Base-by-base conservation (phyloP, 2,113 vertebrate genomes). In the Hemicordylus capensis region DNA sequence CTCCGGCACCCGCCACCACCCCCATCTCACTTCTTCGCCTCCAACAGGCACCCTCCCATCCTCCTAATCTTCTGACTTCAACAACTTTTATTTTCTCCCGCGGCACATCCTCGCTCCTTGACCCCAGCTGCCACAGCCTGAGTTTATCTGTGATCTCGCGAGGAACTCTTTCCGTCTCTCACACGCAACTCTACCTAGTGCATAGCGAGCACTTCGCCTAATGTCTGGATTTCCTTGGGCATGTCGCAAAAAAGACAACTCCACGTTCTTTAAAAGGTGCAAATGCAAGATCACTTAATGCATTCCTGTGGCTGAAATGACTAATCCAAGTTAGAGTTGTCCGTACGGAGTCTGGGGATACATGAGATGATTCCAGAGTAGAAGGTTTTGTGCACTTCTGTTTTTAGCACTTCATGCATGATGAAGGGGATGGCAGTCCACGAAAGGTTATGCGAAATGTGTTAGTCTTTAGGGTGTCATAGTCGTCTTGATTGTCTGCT, bases 31-130 rank as follows among this genome's bases (percentile, higher is more conserved):
- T 42, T 22, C 31, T 69, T 51, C 0, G 0, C 70, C 24, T 56
- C 48, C 31, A 73, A 24, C 6, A n/a, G 0, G 2, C 0, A 0
- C 22, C 54, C 3, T 24, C 8, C 0, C 0, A 11, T 2, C 19
- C 39, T 67, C n/a, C 72, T 42, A 28, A 0, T 54, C 48, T 12
- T 26, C n/a, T 59, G 61, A 58, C 31, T 76, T 24, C 31, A 28
- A 77, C 5, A 46, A 5, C 42, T 51, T 39, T 58, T 37, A 10
- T 39, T 61, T 31, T 63, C 56, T 79, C 3, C 22, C 19, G 20
- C 31, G 10, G 9, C 28, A 20, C 26, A 1, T 37, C 59, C n/a
- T 34, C 59, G 22, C 9, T 17, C 22, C 46, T 74, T 34, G 44
- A 59, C 20, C 56, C 19, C 1, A 14, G 42, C 19, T 66, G 17